A percentile compares a stretch with the other conserved stretches of the same genome.
These are phyloP conservation scores for Eristalinus sepulchralis DNA, from an alignment of 2,888 invertebrate genomes.

Conservation along the genomic window DNA sequence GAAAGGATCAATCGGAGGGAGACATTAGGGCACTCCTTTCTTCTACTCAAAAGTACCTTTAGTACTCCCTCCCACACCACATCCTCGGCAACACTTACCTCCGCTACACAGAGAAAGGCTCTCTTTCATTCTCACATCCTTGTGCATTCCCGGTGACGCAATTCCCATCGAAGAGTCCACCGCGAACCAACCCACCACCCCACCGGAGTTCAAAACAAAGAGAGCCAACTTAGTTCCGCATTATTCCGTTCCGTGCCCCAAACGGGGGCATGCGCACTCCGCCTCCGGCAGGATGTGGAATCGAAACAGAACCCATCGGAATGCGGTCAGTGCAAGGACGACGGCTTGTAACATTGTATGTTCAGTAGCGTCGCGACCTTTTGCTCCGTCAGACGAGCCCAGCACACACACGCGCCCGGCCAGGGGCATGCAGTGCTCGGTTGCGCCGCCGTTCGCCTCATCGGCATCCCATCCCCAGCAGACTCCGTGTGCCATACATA, in stretches of 20 bases:
- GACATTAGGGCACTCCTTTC: too few relatives aligned
- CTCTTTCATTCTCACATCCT: background rate
- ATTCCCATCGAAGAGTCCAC: background rate
- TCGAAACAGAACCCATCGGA: conserved; percentile 32
- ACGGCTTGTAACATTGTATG: conserved; percentile 6
- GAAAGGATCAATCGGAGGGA: too few relatives aligned
- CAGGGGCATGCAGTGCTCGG: conserved; percentile 8
- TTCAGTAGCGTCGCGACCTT: conserved; percentile 53
- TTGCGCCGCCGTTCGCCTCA: background rate
- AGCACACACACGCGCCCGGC: background rate
- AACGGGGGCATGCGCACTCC: conserved; percentile 48
- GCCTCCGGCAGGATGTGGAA: conserved; percentile 7
- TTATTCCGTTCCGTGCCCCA: background rate
- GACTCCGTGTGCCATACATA: background rate
- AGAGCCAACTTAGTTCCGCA: conserved; percentile 1
- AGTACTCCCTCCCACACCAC: background rate
- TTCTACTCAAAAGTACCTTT: background rate
- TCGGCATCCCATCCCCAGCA: background rate
- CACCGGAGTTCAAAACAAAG: background rate
- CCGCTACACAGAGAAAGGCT: background rate
- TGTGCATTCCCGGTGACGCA: background rate
- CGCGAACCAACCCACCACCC: background rate
- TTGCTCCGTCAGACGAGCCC: conserved; percentile 26
- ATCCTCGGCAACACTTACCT: background rate
- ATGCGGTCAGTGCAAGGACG: conserved; percentile 35